phyloP scores from a whole-genome alignment of 2,797 vertebrate genomes.

The Aotus griseimembra region DNA sequence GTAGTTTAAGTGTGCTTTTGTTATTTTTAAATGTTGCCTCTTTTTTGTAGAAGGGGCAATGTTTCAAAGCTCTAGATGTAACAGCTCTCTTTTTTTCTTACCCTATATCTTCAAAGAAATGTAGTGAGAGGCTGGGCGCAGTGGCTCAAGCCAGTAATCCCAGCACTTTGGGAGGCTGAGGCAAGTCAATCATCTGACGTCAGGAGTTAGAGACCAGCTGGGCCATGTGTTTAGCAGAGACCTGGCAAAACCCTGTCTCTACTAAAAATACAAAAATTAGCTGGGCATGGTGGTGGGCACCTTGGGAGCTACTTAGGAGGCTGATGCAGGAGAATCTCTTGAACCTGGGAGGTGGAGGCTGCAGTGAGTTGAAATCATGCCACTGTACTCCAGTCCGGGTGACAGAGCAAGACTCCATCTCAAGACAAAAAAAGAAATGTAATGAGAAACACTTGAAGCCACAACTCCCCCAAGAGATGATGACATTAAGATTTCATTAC shows the following conservation, averaged over 20 bases:
- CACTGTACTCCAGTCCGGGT: neutral
- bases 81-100: neutral
- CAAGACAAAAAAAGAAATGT: neutral
- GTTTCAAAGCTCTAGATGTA: neutral
- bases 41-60: neutral
- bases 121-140: neutral
- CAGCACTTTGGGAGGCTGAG: neutral
- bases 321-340: neutral
- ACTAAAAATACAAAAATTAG: neutral
- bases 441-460: neutral
- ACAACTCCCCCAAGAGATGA: neutral
- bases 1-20: neutral
- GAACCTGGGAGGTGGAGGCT: neutral
- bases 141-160: neutral
- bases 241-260: neutral
- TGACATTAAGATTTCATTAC: neutral
- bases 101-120: neutral
- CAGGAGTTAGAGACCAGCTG: neutral
- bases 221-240: neutral
- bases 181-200: neutral
- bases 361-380: neutral
- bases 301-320: neutral
- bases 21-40: conserved; percentile 30
- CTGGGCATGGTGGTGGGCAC: no score
- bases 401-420: neutral